These are phyloP conservation scores for Amphiprion percula DNA, from an alignment of 2,113 vertebrate species.

Conservation along the genomic window DNA sequence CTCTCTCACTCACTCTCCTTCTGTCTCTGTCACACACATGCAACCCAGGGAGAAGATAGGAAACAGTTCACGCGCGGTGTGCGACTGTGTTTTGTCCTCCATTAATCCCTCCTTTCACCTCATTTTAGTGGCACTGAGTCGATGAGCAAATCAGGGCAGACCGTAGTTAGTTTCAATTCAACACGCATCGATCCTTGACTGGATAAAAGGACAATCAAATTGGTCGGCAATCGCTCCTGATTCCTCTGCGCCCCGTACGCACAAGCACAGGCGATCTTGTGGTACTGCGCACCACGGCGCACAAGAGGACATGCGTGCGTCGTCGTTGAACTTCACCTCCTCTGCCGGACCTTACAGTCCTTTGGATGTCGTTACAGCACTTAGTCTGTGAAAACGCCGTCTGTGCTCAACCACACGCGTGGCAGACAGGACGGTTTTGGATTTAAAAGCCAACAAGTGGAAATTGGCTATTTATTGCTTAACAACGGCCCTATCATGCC, in stretches of 20 bases:
- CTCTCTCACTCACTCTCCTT: constrained; percentile 3
- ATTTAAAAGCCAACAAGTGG: constrained; percentile 46
- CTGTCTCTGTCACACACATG: constrained; percentile 20
- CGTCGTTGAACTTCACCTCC: constrained; percentile 54
- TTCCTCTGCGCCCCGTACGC: constrained; percentile 38
- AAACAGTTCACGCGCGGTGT: constrained; percentile 36
- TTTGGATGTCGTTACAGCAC: constrained; percentile 12
- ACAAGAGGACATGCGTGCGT: constrained; percentile 43
- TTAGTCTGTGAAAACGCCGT: neutral
- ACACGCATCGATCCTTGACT: constrained; percentile 45
- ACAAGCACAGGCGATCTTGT: constrained; percentile 21
- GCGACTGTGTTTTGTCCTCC: constrained; percentile 40
- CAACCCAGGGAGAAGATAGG: constrained; percentile 34
- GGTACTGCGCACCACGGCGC: constrained; percentile 46
- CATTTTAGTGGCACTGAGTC: constrained; percentile 47
- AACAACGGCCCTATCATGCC: neutral
- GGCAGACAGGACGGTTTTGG: constrained; percentile 22
- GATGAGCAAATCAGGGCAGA: constrained; percentile 39
- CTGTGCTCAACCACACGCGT: neutral
- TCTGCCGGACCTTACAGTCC: constrained; percentile 28
- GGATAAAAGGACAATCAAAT: constrained; percentile 36
- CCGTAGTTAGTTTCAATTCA: constrained; percentile 3
- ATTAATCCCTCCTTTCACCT: constrained; percentile 44
- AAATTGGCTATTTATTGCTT: neutral
- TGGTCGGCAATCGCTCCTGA: neutral